These are phyloP conservation scores for Actinostola sp. DNA, from an alignment of 92 coral and sea anemone genomes.

Conservation along the genomic window DNA sequence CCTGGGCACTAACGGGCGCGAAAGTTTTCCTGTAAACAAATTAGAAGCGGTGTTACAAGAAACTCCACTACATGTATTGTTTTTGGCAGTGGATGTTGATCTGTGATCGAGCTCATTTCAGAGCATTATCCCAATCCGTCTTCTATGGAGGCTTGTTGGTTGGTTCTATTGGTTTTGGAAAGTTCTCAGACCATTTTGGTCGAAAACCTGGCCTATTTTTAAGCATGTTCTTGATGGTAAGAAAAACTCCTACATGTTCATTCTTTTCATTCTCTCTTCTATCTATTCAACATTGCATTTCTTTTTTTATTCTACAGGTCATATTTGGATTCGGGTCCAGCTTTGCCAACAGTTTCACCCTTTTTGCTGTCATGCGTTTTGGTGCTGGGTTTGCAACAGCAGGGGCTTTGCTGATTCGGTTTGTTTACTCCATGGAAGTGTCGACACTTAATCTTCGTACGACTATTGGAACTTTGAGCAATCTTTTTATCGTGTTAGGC, in stretches of 20 bases:
- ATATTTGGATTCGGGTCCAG: conserved; percentile 43
- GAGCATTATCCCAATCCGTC: conserved; percentile 64
- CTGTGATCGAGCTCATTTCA: conserved; percentile 56
- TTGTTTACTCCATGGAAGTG: conserved; percentile 45
- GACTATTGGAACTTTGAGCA: conserved; percentile 15
- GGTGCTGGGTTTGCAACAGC: conserved; percentile 30
- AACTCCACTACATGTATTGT: background rate
- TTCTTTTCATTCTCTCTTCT: background rate
- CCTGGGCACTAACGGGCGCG: too few relatives aligned
- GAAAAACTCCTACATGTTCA: background rate
- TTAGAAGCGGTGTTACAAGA: background rate
- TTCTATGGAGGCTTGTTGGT: conserved; percentile 66
- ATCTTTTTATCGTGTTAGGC: conserved; percentile 12
- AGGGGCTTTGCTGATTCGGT: conserved; percentile 28
- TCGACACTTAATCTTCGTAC: conserved; percentile 34
- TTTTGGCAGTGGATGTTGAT: conserved; percentile 66
- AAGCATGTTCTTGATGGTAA: conserved; percentile 60
- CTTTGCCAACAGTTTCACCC: conserved; percentile 31
- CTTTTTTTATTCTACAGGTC: conserved; percentile 7
- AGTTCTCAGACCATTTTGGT: conserved; percentile 70
- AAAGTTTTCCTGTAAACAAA: too few relatives aligned
- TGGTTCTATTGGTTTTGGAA: conserved; percentile 63
- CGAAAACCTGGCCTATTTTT: conserved; percentile 51
- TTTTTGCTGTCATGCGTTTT: conserved; percentile 51
- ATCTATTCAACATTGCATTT: too few relatives aligned